phyloP scores from a whole-genome alignment of 2,888 invertebrate species.

The Lasioglossum marginatum region DNA sequence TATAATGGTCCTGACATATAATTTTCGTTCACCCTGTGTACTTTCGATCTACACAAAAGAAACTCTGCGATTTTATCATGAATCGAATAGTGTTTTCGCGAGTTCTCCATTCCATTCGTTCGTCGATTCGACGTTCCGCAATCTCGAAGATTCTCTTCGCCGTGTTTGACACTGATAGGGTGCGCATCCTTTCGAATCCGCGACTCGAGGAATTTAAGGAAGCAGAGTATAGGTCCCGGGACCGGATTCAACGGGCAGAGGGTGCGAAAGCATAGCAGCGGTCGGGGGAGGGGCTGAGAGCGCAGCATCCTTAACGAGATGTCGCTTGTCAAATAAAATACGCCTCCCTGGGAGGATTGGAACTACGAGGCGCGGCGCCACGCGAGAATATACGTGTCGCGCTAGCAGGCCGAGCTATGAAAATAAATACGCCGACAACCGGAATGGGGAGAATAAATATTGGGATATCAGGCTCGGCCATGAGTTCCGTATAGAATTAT shows the following conservation, averaged over 20 bases:
- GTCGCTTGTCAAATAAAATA: constrained; percentile 53
- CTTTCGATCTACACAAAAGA: neutral
- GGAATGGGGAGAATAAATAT: neutral
- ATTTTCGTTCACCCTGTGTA: neutral
- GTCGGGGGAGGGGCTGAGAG: constrained; percentile 15
- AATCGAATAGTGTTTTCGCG: neutral
- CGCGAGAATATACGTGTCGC: neutral
- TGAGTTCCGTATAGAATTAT: neutral
- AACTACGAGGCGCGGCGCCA: neutral
- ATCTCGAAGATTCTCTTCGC: constrained; percentile 61
- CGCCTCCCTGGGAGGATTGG: neutral
- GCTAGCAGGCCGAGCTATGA: neutral
- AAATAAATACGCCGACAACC: constrained; percentile 14
- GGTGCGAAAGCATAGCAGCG: neutral
- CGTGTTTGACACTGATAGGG: constrained; percentile 66
- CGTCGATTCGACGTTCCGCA: constrained; percentile 57
- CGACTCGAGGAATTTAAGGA: constrained; percentile 42
- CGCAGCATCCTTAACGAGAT: constrained; percentile 53
- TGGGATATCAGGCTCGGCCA: neutral
- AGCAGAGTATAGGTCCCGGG: neutral
- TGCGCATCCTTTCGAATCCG: constrained; percentile 29
- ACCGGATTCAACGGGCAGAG: neutral
- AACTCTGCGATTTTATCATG: neutral
- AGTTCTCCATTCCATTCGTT: constrained; percentile 43
- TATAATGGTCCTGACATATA: neutral